Evolutionary conservation across 2,888 invertebrate genomes (phyloP), one percentile per base, ranked within the genome.

Genomic region (Drosophila macrospina): DNA sequence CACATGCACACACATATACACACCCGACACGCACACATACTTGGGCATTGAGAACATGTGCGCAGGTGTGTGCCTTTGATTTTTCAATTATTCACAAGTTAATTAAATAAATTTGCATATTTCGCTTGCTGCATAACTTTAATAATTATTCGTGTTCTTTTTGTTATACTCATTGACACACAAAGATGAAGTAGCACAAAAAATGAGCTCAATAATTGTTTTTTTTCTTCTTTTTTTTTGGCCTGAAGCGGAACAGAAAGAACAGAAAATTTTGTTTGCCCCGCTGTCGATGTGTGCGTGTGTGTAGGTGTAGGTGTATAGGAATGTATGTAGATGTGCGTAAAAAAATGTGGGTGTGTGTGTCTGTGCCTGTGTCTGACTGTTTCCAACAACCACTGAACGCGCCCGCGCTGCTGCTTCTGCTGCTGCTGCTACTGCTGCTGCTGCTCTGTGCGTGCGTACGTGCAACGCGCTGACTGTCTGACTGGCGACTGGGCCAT

Each of bases 11-110:
- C n/a, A 32, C 42, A 26, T 26, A 63, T 48, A 41, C 34, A 36
- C 32, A 44, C 37, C 55, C 26, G 42, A 54, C 54, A 30, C 67
- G 64, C 42, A 36, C 61, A 66, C 62, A 50, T 44, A 24, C 45
- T 50, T 32, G 51, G 24, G 45, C 42, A 44, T 41, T 67, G 66
- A 26, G 67, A 63, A 84, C 78, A 83, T 86, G 86, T 85, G 84
- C 84, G 84, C 88, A 85, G 85, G 85, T 85, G 84, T 86, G 79
- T 67, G 78, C 76, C 88, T 86, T 85, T 81, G 78, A 73, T 78
- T 85, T 82, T 80, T 86, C 71, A 82, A 80, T 80, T 82, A 85
- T 73, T 68, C 70, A 71, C 69, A 37, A 60, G 81, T 69, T 79
- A 66, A 70, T 81, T 72, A 77, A 70, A 70, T 64, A 69, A 62